These are phyloP conservation scores for Rapana venosa DNA, from an alignment of 2,888 invertebrate genomes.

Conservation along the genomic window DNA sequence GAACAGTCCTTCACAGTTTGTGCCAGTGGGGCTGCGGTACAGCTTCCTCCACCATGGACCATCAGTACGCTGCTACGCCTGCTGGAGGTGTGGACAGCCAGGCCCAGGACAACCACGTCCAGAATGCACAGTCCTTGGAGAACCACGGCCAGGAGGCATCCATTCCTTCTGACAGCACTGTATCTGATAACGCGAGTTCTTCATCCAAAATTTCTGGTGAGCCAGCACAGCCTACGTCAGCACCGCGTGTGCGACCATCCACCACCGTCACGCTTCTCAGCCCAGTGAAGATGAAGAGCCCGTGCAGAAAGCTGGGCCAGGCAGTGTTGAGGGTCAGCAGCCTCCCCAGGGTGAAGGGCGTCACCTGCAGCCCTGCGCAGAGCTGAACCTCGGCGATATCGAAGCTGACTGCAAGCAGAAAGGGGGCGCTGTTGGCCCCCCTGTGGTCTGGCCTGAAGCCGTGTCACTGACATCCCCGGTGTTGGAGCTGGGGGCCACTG, in stretches of 20 bases:
- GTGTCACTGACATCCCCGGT: background rate
- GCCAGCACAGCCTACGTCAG: background rate
- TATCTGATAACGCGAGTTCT: no score
- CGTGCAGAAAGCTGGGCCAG: background rate
- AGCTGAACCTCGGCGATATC: conserved; percentile 27
- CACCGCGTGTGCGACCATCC: background rate
- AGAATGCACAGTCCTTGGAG: no score
- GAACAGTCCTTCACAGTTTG: background rate
- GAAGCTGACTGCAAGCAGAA: conserved; percentile 29
- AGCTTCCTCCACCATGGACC: background rate
- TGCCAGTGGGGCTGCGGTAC: background rate
- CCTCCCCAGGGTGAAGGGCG: background rate
- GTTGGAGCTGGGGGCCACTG: background rate
- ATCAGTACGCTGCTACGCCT: background rate
- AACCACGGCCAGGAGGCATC: no score
- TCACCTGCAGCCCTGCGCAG: background rate
- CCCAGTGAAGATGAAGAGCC: background rate
- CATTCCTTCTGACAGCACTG: no score
- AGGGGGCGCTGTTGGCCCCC: background rate
- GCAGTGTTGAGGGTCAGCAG: background rate
- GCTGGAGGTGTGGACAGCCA: no score
- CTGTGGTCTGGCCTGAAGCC: conserved; percentile 25
- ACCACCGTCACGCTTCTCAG: background rate
- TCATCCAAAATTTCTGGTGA: background rate
- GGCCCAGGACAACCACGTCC: no score